Evolutionary conservation across 2,113 vertebrate genomes (phyloP), one percentile per base, ranked within the genome.

Genomic region (Osmerus eperlanus): DNA sequence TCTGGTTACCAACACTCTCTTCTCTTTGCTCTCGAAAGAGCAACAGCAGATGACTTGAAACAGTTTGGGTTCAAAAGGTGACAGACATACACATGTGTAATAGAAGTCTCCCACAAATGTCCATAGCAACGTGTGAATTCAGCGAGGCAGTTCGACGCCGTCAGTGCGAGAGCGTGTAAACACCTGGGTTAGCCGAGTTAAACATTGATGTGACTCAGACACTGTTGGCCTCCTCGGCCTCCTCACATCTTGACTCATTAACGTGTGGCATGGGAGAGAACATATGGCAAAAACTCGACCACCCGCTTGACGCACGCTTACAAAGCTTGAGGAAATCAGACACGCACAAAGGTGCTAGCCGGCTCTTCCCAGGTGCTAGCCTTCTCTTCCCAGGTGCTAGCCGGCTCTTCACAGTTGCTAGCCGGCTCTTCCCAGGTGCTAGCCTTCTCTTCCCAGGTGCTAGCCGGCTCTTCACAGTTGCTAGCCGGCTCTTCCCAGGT

Each of bases 251-350:
- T 77, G 72, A 62, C 77, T 84, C 62, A 73, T 86, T 86, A 85
- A 87, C 47, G 82, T 81, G 81, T 81, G 82, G 81, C 81, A 79
- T 66, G 74, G 65, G 80, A 62, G 61, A 72, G 63, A 87, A 87
- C 88, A 90, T 82, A 87, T 89, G 87, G 85, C 72, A 75, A 77
- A 79, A 75, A 77, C 80, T 87, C 80, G 83, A 81, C 86, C 80
- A 72, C 21, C 72, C 59, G 16, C 70, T 68, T 76, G 54, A 8
- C 65, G 14, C 61, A 13, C 64, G 75, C 83, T 85, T 78, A 70
- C 67, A 76, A 78, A 84, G 80, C 78, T 14, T 62, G 74, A 21
- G 76, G 75, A 80, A 76, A 78, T 52, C 85, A 85, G 85, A 86
- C 86, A 89, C 87, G 78, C 77, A 76, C 15, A 7, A 4, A 36